These are phyloP conservation scores for Rugalucina vietnamica DNA, from an alignment of 2,888 invertebrate species.

Conservation along the genomic window DNA sequence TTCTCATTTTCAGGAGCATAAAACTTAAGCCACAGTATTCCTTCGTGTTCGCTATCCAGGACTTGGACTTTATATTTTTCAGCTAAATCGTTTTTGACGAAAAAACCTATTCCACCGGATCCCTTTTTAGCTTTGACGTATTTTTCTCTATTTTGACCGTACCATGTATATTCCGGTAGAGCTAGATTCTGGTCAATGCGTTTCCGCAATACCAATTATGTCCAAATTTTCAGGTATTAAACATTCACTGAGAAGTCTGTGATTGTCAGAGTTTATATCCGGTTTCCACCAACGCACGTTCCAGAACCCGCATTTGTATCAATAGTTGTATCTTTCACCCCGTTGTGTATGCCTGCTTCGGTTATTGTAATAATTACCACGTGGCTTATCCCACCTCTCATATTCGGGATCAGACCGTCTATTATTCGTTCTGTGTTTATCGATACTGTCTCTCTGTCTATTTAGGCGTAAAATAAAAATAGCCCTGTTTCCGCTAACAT, in stretches of 20 bases:
- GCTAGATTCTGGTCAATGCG: background rate
- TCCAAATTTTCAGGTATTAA: background rate
- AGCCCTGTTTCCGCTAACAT: no score
- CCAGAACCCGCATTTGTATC: background rate
- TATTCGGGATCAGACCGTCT: no score
- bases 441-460: no score
- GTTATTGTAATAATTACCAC: no score
- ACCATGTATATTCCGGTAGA: background rate
- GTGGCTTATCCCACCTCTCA: no score
- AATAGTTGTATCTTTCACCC: background rate
- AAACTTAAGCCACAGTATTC: background rate
- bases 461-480: no score
- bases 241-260: background rate
- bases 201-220: background rate
- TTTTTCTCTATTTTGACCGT: background rate
- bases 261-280: background rate
- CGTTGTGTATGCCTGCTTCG: no score
- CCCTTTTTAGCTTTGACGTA: background rate
- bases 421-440: no score
- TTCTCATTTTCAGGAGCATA: background rate
- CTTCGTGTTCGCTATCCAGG: background rate
- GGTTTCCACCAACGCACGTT: background rate
- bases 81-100: background rate
- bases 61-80: background rate
- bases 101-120: slow-evolving; percentile 1